These are phyloP conservation scores for Podiceps cristatus DNA, from an alignment of 2,113 vertebrate species.

Conservation along the genomic window DNA sequence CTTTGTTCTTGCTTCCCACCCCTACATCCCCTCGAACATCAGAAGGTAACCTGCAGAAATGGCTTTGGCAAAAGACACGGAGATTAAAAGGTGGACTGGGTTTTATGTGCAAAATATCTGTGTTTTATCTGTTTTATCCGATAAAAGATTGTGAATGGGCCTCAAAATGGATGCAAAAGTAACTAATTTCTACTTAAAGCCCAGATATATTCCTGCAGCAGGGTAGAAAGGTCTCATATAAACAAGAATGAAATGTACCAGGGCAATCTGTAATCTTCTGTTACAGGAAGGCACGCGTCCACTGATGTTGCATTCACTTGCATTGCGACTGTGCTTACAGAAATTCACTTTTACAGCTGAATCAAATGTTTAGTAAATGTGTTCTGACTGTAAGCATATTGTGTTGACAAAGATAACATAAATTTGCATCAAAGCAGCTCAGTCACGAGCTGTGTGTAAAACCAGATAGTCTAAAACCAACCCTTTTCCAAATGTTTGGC, in stretches of 20 bases:
- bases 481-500: background rate
- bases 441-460: background rate
- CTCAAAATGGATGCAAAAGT: background rate
- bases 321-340: background rate
- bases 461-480: background rate
- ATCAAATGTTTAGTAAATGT: background rate
- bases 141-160: background rate
- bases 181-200: background rate
- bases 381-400: background rate
- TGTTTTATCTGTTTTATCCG: background rate
- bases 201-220: background rate
- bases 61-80: background rate
- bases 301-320: background rate
- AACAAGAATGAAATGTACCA: background rate
- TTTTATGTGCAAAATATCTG: background rate
- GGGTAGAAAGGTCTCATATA: background rate
- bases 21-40: background rate
- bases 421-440: background rate
- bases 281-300: fast-evolving
- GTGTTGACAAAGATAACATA: background rate
- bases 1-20: background rate
- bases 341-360: background rate
- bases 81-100: background rate
- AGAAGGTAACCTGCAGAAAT: background rate
- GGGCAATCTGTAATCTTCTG: background rate